Evolutionary conservation across 2,113 vertebrate genomes (phyloP), one percentile per base, ranked within the genome.

Genomic region (Taurulus bubalis): DNA sequence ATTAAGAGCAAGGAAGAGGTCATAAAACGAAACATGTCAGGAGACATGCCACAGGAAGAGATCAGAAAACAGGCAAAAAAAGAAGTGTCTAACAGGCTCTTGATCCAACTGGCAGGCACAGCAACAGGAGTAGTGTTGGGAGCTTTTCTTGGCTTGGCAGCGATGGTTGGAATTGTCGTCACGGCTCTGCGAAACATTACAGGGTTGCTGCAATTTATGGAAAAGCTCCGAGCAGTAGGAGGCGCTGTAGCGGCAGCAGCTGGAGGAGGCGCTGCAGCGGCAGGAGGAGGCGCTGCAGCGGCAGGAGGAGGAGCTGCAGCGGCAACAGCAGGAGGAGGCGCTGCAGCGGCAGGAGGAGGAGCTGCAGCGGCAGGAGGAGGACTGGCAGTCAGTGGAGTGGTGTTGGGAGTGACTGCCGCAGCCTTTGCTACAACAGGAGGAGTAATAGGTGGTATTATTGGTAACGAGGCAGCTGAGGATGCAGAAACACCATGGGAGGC

Each of bases 11-110:
- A n/a, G 30, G 60, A 72, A 10, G 20, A 64, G 0, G 0, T 12
- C 0, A 66, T 90, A 0, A 58, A 9, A 4, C 4, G 12, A 6
- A 34, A 62, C 3, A 20, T 11, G 1, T 16, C 16, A 10, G 56
- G 2, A n/a, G 18, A 75, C 30, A 8, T 73, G 4, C 7, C 86
- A 0, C 0, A 0, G 45, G 22, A 32, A 6, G 80, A 40, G 56
- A 36, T 88, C 38, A 82, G 63, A 26, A 45, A 74, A 6, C 15
- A 20, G 45, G 83, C 96, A 60, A 95, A 96, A 95, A 90, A 0
- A 0, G 6, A 0, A 0, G 67, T 80, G 18, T 30, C 0, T 0
- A 3, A 81, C 0, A 71, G 8, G 3, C 20, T 75, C 24, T 3
- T 83, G 59, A 85, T 49, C 8, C 0, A 53, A 0, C 10, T 92